Evolutionary conservation across 2,888 invertebrate genomes (phyloP).

Genomic region (Eupithecia dodoneata): DNA sequence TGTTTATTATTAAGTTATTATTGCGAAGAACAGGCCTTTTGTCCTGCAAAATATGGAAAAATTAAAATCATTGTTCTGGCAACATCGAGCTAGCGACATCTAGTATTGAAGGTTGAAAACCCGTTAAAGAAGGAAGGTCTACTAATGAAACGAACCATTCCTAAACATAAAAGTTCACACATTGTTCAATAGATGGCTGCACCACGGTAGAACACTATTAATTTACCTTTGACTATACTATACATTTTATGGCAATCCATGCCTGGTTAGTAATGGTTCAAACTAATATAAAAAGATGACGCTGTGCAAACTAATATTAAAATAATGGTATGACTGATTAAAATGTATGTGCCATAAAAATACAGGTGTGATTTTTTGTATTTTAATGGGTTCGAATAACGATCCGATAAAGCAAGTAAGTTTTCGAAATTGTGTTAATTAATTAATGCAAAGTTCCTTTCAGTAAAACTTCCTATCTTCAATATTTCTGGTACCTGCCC

Average conservation of each 20-base stretch:
- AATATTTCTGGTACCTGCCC: too few species aligned
- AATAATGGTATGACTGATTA: neutral
- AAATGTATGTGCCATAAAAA: too few species aligned
- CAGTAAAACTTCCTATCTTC: too few species aligned
- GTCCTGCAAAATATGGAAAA: neutral
- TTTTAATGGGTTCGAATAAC: too few species aligned
- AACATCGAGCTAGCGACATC: slow-evolving; percentile 42
- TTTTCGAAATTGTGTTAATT: too few species aligned
- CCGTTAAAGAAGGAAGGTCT: neutral
- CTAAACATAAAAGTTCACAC: neutral
- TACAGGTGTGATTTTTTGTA: too few species aligned
- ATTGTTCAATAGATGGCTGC: neutral
- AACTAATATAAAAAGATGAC: neutral
- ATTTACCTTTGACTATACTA: neutral
- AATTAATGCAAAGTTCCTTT: too few species aligned
- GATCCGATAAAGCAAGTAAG: too few species aligned
- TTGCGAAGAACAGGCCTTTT: neutral
- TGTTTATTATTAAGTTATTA: neutral
- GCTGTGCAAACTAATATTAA: neutral
- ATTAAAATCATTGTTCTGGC: slow-evolving; percentile 24
- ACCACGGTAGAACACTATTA: neutral
- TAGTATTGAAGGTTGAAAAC: slow-evolving; percentile 18
- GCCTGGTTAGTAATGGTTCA: neutral
- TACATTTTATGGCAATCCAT: too few species aligned
- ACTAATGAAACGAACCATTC: neutral